Evolutionary conservation across 2,888 invertebrate species (phyloP).

Genomic region (Netelia inedita): DNA sequence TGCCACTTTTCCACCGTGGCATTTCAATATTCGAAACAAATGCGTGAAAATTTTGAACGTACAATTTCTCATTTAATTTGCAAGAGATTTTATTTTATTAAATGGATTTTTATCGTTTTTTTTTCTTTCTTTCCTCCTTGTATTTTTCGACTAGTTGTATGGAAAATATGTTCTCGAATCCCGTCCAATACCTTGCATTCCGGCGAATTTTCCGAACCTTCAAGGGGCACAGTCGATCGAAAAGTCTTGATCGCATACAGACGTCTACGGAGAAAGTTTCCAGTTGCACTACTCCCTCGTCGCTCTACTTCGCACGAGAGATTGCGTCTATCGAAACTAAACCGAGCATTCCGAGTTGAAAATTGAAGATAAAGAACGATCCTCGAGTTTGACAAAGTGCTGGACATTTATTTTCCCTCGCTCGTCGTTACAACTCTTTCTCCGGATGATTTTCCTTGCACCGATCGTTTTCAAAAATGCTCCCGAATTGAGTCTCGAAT

Average conservation of each 20-base stretch:
- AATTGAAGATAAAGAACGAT: slow-evolving; percentile 8
- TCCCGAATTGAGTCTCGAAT: slow-evolving; percentile 6
- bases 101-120: too few species aligned
- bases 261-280: slow-evolving; percentile 60
- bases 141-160: too few species aligned
- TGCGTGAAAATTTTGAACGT: not conserved
- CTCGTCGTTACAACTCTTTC: slow-evolving; percentile 12
- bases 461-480: slow-evolving; percentile 38
- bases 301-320: not conserved
- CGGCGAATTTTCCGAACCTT: too few species aligned
- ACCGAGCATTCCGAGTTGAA: not conserved
- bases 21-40: slow-evolving; percentile 6
- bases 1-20: not conserved
- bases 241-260: too few species aligned
- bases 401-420: not conserved
- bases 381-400: slow-evolving; percentile 6
- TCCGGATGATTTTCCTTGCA: slow-evolving; percentile 9
- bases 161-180: too few species aligned
- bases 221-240: too few species aligned
- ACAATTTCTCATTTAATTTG: too few species aligned
- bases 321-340: not conserved
- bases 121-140: too few species aligned
- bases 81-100: too few species aligned
- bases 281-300: slow-evolving; percentile 40
- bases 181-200: too few species aligned